A percentile compares a stretch with the other conserved stretches of the same genome.
Conservation (phyloP, 2,797 vertebrate genomes). For the Myotis vivesi region DNA sequence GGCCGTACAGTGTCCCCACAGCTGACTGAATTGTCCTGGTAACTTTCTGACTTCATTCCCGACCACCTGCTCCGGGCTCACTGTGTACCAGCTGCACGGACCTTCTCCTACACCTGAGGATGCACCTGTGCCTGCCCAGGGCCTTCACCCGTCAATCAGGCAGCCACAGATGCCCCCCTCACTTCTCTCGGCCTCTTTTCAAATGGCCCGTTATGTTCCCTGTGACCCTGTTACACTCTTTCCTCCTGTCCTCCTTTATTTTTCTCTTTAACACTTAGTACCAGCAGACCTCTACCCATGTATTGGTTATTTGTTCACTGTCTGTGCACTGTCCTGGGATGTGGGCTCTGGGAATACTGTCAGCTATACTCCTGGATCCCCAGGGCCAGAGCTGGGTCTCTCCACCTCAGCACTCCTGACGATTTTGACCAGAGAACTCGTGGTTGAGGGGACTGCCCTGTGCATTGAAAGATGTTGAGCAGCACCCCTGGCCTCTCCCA, state of each 20-base stretch:
- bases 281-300: not conserved
- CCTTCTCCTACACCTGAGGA: not conserved
- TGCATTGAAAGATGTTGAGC: not conserved
- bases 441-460: no score
- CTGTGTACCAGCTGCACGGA: accelerated
- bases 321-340: not conserved
- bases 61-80: accelerated
- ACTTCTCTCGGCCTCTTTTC: not conserved
- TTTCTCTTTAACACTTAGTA: not conserved
- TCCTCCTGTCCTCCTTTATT: not conserved
- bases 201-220: not conserved
- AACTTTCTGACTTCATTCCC: not conserved
- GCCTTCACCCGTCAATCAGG: not conserved
- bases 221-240: not conserved
- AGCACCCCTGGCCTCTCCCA: not conserved
- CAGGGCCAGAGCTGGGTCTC: not conserved
- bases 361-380: not conserved
- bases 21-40: not conserved
- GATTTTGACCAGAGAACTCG: not conserved
- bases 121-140: accelerated
- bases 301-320: not conserved
- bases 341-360: not conserved
- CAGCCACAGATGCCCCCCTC: not conserved
- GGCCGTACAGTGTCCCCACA: not conserved
- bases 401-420: no score